phyloP scores from a whole-genome alignment of 2,888 invertebrate genomes.

The Linnaemya tessellans region DNA sequence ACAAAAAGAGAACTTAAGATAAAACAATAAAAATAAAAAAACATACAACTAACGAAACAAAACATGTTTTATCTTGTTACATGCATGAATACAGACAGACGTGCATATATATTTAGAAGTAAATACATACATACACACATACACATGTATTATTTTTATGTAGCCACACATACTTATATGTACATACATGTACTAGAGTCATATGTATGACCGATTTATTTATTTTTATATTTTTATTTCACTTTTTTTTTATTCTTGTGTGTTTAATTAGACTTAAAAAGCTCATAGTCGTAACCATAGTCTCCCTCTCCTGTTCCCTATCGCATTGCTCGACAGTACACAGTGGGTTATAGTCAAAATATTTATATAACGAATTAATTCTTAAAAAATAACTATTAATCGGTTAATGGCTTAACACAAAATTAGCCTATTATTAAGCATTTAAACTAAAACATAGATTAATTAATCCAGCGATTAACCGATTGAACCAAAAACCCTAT shows the following conservation, averaged over 20 bases:
- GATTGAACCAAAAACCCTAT: too few species aligned
- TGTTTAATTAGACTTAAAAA: conserved; percentile 41
- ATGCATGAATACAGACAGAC: not conserved
- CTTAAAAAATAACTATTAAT: too few species aligned
- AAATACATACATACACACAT: not conserved
- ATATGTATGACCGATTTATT: not conserved
- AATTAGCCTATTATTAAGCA: too few species aligned
- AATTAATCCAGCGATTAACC: too few species aligned
- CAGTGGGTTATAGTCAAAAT: not conserved
- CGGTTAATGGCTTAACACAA: too few species aligned
- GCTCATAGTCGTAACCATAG: not conserved
- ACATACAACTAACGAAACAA: not conserved
- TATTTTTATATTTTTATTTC: not conserved
- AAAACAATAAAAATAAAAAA: conserved; percentile 18
- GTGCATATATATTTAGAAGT: too few species aligned
- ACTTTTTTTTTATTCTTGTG: conserved; percentile 23
- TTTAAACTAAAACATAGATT: too few species aligned
- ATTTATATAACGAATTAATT: too few species aligned
- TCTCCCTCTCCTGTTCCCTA: not conserved
- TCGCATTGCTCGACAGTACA: not conserved
- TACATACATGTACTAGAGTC: not conserved
- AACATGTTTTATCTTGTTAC: conserved; percentile 17
- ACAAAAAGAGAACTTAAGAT: conserved; percentile 1
- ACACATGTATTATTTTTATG: not conserved
- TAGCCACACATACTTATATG: too few species aligned